phyloP scores from a whole-genome alignment of 2,113 vertebrate genomes.

The Vidua chalybeata region DNA sequence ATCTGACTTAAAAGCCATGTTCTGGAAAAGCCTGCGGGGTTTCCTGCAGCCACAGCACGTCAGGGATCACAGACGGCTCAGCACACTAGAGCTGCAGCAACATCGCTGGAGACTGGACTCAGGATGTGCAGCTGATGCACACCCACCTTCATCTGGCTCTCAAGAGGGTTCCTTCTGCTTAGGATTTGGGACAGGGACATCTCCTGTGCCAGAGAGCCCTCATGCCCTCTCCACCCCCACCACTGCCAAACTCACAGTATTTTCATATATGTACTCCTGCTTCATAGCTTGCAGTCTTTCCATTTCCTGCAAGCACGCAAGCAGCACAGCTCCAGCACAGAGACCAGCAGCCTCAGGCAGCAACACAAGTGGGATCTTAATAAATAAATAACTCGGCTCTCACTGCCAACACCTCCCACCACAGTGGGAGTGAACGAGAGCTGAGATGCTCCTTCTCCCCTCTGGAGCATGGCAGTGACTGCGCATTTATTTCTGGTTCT shows the following conservation, averaged over 20 bases:
- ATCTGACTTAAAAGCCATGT: neutral
- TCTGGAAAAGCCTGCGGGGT: neutral
- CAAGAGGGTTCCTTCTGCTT: neutral
- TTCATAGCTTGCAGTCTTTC: neutral
- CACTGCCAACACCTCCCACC: conserved; percentile 34
- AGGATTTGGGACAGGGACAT: neutral
- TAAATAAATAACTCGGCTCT: conserved; percentile 21
- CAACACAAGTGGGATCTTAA: conserved; percentile 1
- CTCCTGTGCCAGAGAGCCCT: neutral
- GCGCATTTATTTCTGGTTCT: conserved; percentile 21
- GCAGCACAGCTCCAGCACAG: neutral
- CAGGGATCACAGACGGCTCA: neutral
- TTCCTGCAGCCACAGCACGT: neutral
- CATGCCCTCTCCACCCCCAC: neutral
- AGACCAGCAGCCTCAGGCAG: conserved; percentile 20
- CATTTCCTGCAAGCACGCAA: neutral
- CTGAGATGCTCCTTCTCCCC: neutral
- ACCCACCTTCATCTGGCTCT: neutral
- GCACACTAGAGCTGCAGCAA: neutral
- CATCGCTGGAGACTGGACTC: neutral
- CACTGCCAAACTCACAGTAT: neutral
- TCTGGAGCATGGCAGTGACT: neutral
- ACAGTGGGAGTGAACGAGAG: neutral
- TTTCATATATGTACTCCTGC: neutral
- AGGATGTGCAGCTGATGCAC: neutral